A percentile compares a stretch with the other conserved stretches of the same genome.
phyloP scores from a whole-genome alignment of 2,113 vertebrate genomes.

The Saguinus midas region DNA sequence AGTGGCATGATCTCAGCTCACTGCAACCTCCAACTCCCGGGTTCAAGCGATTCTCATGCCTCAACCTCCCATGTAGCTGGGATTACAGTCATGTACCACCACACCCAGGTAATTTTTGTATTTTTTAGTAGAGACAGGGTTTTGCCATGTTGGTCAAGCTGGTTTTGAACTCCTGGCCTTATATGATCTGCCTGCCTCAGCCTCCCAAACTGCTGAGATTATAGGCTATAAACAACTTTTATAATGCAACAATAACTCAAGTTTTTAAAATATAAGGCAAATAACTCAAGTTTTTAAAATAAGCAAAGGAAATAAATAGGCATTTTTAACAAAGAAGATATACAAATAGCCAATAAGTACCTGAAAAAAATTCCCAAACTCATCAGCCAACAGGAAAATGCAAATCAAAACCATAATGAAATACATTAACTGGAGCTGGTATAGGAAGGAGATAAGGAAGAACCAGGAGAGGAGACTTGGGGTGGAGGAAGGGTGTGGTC shows the following conservation, averaged over 20 bases:
- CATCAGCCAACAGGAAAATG: not conserved
- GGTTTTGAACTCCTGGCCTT: too few species aligned
- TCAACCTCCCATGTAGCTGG: too few species aligned
- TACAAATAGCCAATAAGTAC: not conserved
- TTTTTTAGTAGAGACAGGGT: too few species aligned
- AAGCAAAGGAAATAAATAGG: not conserved
- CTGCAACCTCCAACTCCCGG: too few species aligned
- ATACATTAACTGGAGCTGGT: not conserved
- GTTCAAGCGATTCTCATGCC: too few species aligned
- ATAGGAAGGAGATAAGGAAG: not conserved
- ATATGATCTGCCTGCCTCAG: too few species aligned
- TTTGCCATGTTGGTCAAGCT: too few species aligned
- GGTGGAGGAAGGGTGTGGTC: not conserved
- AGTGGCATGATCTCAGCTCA: too few species aligned
- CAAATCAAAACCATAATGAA: not conserved
- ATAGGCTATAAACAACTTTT: not conserved
- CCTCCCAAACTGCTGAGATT: too few species aligned
- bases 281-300: not conserved
- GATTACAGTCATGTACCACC: too few species aligned
- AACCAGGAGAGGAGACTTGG: not conserved
- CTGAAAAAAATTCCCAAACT: not conserved
- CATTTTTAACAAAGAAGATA: not conserved
- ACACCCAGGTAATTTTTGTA: too few species aligned
- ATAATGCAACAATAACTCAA: not conserved
- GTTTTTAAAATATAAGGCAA: not conserved